Base-by-base conservation (phyloP, 2,888 invertebrate species). In the Orthosia gothica region DNA sequence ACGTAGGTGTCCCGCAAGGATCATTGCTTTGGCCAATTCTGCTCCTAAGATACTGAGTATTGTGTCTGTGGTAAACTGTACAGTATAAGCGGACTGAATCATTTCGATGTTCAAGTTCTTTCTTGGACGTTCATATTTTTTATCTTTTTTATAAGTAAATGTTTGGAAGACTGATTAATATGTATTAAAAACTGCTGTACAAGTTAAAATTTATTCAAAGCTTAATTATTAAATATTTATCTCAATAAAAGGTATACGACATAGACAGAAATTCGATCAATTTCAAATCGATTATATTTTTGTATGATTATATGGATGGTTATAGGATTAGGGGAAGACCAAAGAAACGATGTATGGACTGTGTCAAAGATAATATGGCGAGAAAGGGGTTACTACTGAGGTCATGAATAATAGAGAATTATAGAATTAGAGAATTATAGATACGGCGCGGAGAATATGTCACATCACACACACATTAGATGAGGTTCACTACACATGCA, bases 381-480 rank as follows among this genome's bases (percentile, higher is more conserved):
- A 40, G n/a, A 59, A 59, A 58, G n/a, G 12, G 5, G 12, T 40
- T 5, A 59, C 32, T 59, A 40, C 58, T 7, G n/a, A 40, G n/a
- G 40, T 40, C 4, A 40, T 13, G 5, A 58, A 32, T 3, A 40
- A 45, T 45, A 61, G 45, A 45, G 2, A 61, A 20, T n/a, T 40
- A n/a, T 59, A 45, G 15, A 15, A 20, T n/a, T n/a, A n/a, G n/a
- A n/a, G n/a, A n/a, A n/a, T n/a, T 7, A 20, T 7, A 63, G 74
- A 73, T 80, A 58, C 63, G 26, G 32, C 81, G 40, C 40, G 5
- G n/a, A 15, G 49, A 40, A 57, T 79, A 57, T 47, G 76, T 72
- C 23, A 80, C n/a, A n/a, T n/a, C n/a, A n/a, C n/a, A n/a, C n/a
- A n/a, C 40, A 63, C 50, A 26, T 77, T 45, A 40, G 49, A 40